Percentiles rank a stretch among this genome's conserved stretches.
phyloP scores from a whole-genome alignment of 1,140 invertebrate genomes.

The Dinoponera quadriceps region DNA sequence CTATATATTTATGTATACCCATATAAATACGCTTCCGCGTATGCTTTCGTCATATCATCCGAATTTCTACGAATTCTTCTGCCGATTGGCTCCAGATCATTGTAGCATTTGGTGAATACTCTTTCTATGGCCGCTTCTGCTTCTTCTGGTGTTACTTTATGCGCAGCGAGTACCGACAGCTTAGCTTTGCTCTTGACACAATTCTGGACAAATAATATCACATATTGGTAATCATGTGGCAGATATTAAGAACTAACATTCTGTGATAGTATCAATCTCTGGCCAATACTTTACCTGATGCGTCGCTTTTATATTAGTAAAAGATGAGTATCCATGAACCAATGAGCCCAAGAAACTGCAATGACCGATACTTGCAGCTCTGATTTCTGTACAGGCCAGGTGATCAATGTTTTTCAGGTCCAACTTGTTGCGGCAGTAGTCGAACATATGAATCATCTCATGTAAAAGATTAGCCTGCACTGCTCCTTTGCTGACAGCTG shows the following conservation, averaged over 20 bases:
- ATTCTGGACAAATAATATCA: slow-evolving; percentile 85
- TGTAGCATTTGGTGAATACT: slow-evolving; percentile 97
- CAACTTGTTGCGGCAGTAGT: slow-evolving; percentile 95
- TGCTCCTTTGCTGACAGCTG: slow-evolving; percentile 87
- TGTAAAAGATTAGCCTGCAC: slow-evolving; percentile 94
- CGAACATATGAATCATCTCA: slow-evolving; percentile 99
- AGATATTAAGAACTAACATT: slow-evolving; percentile 26
- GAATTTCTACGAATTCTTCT: slow-evolving; percentile 92
- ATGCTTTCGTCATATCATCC: slow-evolving; percentile 91
- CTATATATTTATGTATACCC: slow-evolving; percentile 87
- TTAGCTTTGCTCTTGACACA: slow-evolving; percentile 96
- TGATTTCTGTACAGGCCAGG: slow-evolving; percentile 97
- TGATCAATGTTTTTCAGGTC: slow-evolving; percentile 97
- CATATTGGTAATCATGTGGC: slow-evolving; percentile 9
- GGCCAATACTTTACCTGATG: slow-evolving; percentile 88
- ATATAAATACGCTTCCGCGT: slow-evolving; percentile 91
- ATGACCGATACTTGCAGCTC: slow-evolving; percentile 96
- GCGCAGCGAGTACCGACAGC: slow-evolving; percentile 92
- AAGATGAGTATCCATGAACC: slow-evolving; percentile 91
- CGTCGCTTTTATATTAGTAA: slow-evolving; percentile 90
- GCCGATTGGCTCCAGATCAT: slow-evolving; percentile 97
- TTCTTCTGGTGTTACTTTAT: slow-evolving; percentile 90
- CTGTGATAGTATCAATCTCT: not conserved
- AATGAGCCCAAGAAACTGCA: slow-evolving; percentile 95
- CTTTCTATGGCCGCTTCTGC: slow-evolving; percentile 92